phyloP scores from a whole-genome alignment of 2,797 vertebrate species.

The Pantherophis alleghaniensis region DNA sequence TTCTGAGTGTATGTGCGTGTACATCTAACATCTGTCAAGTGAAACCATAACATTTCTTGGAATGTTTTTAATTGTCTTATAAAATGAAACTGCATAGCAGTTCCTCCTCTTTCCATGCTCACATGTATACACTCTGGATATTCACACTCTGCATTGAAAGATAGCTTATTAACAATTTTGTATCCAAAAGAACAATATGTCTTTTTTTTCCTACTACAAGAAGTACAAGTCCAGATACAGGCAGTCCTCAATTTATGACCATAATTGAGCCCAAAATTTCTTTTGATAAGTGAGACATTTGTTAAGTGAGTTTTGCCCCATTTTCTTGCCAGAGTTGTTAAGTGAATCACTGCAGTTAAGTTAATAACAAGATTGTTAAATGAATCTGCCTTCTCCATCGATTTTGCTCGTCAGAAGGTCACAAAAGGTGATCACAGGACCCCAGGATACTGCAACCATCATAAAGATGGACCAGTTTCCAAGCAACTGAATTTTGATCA shows the following conservation, averaged over 20 bases:
- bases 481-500: neutral
- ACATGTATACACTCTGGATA: neutral
- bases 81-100: neutral
- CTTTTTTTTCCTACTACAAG: neutral
- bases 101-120: neutral
- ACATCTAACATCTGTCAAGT: neutral
- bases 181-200: neutral
- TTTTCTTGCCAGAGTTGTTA: neutral
- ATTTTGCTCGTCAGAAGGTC: neutral
- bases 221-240: neutral
- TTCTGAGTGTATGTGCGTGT: neutral
- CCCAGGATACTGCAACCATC: neutral
- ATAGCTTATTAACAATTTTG: neutral
- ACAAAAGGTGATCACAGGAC: neutral
- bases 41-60: neutral
- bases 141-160: neutral
- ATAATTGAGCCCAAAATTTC: neutral
- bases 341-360: neutral
- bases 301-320: neutral
- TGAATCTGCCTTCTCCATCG: neutral
- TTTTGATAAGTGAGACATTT: neutral
- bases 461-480: neutral
- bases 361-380: neutral
- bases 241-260: neutral
- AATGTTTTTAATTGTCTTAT: neutral